Conservation (phyloP, 1,140 invertebrate species). For the Aplysia californica region DNA sequence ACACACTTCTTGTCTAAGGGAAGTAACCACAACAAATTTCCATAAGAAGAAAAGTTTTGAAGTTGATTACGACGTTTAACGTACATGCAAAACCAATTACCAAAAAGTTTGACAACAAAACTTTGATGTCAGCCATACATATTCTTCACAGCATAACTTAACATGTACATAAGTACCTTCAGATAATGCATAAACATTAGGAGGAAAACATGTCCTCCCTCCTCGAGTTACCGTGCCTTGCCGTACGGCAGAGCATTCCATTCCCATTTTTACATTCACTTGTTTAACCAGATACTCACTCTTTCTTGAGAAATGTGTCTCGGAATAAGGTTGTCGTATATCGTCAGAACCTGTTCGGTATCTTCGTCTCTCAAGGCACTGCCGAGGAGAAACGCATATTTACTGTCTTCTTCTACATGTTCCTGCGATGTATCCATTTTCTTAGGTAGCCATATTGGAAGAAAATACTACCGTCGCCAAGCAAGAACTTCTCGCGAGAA, state of each 20-base stretch:
- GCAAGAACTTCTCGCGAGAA: constrained; percentile 31
- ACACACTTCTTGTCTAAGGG: too few species aligned
- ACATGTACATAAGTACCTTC: too few species aligned
- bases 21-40: background rate
- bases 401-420: constrained; percentile 52
- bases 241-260: too few species aligned
- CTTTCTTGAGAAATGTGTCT: constrained; percentile 42
- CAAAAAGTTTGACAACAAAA: too few species aligned
- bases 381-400: constrained; percentile 56
- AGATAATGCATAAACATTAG: too few species aligned
- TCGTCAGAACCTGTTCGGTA: constrained; percentile 50
- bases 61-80: background rate
- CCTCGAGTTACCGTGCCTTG: too few species aligned
- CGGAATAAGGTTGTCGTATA: constrained; percentile 52
- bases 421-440: constrained; percentile 54
- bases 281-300: too few species aligned
- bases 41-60: background rate
- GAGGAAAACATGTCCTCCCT: too few species aligned
- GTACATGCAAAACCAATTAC: background rate
- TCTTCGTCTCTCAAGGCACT: constrained; percentile 57
- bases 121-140: too few species aligned
- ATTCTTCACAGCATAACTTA: too few species aligned
- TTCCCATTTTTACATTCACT: too few species aligned
- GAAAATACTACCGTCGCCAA: constrained; percentile 49
- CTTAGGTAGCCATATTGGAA: constrained; percentile 54